These are phyloP conservation scores for Melanostoma scalare DNA, from an alignment of 2,888 invertebrate genomes.

Conservation along the genomic window DNA sequence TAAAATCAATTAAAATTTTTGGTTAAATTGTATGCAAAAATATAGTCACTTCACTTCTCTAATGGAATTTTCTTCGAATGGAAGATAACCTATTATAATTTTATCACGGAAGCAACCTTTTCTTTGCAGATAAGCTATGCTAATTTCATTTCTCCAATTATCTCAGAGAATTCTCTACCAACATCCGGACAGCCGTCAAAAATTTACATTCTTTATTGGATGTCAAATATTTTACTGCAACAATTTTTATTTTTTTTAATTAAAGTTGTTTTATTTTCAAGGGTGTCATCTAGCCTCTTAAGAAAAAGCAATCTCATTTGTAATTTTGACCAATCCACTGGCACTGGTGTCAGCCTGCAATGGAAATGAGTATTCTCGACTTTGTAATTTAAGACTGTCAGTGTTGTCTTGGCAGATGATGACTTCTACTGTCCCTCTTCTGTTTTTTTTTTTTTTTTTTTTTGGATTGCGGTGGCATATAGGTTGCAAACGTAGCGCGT, in stretches of 20 bases:
- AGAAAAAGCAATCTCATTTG: constrained; percentile 55
- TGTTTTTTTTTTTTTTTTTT: constrained; percentile 15
- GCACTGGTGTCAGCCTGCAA: constrained; percentile 45
- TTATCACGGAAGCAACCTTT: not conserved
- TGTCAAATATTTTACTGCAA: constrained; percentile 15
- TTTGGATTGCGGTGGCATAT: constrained; percentile 42
- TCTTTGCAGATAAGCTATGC: constrained; percentile 22
- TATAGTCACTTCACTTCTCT: too few species aligned
- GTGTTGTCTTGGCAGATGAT: constrained; percentile 67
- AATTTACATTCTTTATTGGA: constrained; percentile 42
- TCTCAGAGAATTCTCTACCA: not conserved
- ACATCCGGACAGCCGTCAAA: constrained; percentile 17
- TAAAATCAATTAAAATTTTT: too few species aligned
- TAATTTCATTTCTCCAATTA: constrained; percentile 36
- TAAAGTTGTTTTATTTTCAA: constrained; percentile 46
- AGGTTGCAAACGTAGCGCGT: constrained; percentile 37
- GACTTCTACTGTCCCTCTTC: constrained; percentile 40
- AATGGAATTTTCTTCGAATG: too few species aligned
- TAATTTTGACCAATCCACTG: constrained; percentile 63
- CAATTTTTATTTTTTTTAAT: constrained; percentile 45
- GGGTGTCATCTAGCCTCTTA: constrained; percentile 18
- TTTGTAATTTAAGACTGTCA: constrained; percentile 67
- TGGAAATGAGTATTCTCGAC: constrained; percentile 67
- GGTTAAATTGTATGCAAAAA: too few species aligned
- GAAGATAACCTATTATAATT: too few species aligned